Evolutionary conservation across 1,140 invertebrate species (phyloP).

Genomic region (Paracyclopina nana): DNA sequence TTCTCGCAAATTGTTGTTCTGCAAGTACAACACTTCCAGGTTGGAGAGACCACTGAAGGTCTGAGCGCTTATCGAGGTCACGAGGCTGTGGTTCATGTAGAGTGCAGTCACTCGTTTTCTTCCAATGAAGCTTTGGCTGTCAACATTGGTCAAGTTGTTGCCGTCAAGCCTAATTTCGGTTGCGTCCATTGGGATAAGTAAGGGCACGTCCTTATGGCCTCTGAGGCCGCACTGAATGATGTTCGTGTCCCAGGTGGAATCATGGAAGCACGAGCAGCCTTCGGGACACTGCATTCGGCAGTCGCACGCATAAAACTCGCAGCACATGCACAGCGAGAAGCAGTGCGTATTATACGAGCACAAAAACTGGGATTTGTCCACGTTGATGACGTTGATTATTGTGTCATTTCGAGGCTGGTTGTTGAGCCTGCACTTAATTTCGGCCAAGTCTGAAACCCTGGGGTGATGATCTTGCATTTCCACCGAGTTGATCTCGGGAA

Average conservation of each 20-base stretch:
- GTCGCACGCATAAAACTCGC: constrained; percentile 75
- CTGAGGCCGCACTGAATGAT: constrained; percentile 62
- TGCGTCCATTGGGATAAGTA: constrained; percentile 71
- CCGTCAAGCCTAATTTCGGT: constrained; percentile 69
- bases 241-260: constrained; percentile 70
- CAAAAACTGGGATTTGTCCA: constrained; percentile 47
- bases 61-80: constrained; percentile 60
- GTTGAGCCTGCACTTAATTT: not conserved
- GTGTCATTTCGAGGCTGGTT: not conserved
- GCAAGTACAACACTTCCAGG: constrained; percentile 42
- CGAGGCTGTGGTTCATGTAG: constrained; percentile 59
- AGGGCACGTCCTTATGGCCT: constrained; percentile 48
- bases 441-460: constrained; percentile 7
- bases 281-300: constrained; percentile 11
- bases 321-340: constrained; percentile 78
- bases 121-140: constrained; percentile 66
- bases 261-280: constrained; percentile 63
- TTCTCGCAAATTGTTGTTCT: constrained; percentile 55
- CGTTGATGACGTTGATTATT: not conserved
- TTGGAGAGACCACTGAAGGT: constrained; percentile 65
- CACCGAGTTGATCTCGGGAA: constrained; percentile 49
- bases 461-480: constrained; percentile 38
- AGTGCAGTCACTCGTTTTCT: constrained; percentile 56
- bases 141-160: constrained; percentile 46
- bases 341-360: constrained; percentile 79